These are phyloP conservation scores for Pristionchus pacificus DNA, from an alignment of 1,140 invertebrate genomes.

Conservation along the genomic window DNA sequence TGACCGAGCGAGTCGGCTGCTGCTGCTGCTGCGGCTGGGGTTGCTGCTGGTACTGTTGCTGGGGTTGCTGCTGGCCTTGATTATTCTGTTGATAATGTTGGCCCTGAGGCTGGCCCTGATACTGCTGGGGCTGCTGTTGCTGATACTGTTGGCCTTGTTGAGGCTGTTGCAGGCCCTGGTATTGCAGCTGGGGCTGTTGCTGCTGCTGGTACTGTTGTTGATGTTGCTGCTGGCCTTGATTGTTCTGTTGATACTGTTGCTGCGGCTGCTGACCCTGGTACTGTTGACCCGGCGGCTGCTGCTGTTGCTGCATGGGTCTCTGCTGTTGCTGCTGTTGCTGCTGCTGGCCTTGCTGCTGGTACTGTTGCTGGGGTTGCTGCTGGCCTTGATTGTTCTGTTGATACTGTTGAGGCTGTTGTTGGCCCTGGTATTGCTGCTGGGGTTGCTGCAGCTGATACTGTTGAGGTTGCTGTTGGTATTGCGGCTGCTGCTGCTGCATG, in stretches of 20 bases:
- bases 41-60: too few species aligned
- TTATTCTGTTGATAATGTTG: conserved; percentile 11
- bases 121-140: too few species aligned
- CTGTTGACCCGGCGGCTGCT: conserved; percentile 4
- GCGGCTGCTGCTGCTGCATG: conserved; percentile 11
- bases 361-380: too few species aligned
- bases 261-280: conserved; percentile 8
- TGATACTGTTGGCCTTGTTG: conserved; percentile 10
- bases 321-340: conserved; percentile 8
- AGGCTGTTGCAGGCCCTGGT: too few species aligned
- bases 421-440: conserved; percentile 8
- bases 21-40: too few species aligned
- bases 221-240: conserved; percentile 6
- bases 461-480: too few species aligned
- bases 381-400: conserved; percentile 12
- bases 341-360: conserved; percentile 1
- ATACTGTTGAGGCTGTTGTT: not conserved
- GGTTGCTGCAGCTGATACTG: conserved; percentile 9
- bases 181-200: too few species aligned
- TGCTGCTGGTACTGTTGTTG: conserved; percentile 4
- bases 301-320: conserved; percentile 11
- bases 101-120: not conserved
- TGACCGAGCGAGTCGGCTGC: too few species aligned
- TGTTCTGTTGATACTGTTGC: conserved; percentile 5
- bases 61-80: conserved; percentile 4